Conservation (phyloP, 1,140 invertebrate species). For the Diorhabda sublineata region DNA sequence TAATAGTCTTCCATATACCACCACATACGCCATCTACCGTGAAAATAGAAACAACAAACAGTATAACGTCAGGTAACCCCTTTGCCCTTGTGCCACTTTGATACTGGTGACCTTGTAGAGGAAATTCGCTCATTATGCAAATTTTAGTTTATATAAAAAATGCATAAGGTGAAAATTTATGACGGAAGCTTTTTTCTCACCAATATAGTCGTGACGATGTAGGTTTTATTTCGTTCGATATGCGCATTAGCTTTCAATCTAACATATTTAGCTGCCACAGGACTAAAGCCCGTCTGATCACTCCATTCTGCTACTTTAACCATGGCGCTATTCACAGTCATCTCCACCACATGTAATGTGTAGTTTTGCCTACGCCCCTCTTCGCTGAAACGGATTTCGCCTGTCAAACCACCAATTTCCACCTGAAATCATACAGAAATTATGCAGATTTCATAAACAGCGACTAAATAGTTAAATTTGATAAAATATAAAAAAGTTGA, state of each 20-base stretch:
- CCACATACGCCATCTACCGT: no score
- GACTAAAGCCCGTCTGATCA: slow-evolving; percentile 72
- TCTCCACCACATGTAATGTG: slow-evolving; percentile 87
- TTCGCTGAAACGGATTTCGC: slow-evolving; percentile 83
- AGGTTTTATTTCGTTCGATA: slow-evolving; percentile 82
- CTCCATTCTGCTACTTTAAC: slow-evolving; percentile 84
- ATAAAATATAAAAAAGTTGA: no score
- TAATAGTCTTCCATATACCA: no score
- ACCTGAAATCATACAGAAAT: slow-evolving; percentile 58
- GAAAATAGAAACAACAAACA: no score
- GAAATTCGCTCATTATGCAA: no score
- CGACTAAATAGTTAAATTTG: no score
- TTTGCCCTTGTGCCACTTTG: no score
- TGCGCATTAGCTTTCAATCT: slow-evolving; percentile 65
- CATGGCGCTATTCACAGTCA: slow-evolving; percentile 83
- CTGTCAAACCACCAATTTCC: slow-evolving; percentile 86
- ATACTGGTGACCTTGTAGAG: no score
- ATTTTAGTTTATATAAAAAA: no score
- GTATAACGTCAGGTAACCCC: no score
- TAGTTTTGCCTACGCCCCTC: slow-evolving; percentile 84
- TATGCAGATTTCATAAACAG: no score
- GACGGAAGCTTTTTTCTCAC: slow-evolving; percentile 55
- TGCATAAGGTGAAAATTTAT: no score
- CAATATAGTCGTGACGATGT: slow-evolving; percentile 85
- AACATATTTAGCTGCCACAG: slow-evolving; percentile 73